These are phyloP conservation scores for Cyrtonyx montezumae DNA, from an alignment of 2,113 vertebrate genomes.

Conservation along the genomic window DNA sequence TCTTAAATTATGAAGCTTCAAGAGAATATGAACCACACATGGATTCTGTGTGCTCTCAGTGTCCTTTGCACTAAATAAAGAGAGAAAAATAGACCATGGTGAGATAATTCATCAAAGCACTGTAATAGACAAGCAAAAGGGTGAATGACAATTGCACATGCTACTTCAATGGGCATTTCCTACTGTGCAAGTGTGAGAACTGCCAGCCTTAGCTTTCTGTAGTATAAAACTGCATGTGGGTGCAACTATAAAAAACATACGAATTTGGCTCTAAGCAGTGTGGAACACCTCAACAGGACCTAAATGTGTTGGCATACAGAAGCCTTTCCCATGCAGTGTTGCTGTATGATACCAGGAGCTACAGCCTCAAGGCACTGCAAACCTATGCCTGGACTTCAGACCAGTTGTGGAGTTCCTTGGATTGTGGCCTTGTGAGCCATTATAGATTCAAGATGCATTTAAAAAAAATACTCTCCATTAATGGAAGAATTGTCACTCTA, in stretches of 20 bases:
- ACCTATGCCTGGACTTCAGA: no score
- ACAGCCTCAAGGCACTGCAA: no score
- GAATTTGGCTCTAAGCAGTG: neutral
- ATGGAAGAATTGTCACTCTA: neutral
- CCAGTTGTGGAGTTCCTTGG: no score
- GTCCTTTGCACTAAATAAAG: neutral
- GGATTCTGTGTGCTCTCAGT: neutral
- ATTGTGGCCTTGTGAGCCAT: no score
- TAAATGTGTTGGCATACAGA: neutral
- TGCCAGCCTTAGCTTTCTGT: neutral
- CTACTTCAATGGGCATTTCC: neutral
- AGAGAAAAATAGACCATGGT: neutral
- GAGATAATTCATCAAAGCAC: neutral
- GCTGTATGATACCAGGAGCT: no score
- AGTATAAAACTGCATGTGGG: neutral
- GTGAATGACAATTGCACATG: fast-evolving
- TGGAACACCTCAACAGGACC: neutral
- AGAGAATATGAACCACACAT: neutral
- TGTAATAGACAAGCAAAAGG: neutral
- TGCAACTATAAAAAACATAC: neutral
- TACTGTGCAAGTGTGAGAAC: neutral
- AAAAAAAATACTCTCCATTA: no score
- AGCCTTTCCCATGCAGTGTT: no score
- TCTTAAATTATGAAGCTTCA: neutral
- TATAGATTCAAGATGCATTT: no score